Base-by-base conservation (phyloP, 2,888 invertebrate species). In the Pollenia angustigena region DNA sequence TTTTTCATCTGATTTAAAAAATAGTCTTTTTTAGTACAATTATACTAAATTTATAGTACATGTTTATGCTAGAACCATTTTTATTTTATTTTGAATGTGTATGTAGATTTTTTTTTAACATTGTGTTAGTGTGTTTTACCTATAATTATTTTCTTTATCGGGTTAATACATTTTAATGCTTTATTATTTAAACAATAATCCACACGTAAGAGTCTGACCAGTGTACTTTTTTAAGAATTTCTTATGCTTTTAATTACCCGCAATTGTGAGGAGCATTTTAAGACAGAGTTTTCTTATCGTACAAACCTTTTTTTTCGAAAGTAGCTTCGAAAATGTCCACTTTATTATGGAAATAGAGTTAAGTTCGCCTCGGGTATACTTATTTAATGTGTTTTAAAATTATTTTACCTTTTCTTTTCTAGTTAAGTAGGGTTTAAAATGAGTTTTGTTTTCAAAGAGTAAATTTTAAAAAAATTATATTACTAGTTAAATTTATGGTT, bases 91-190 rank as follows among this genome's bases (percentile, higher is more conserved):
- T 71, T 52, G 6, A 18, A 48, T 14, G 44, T 52, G 58, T 72
- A 66, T 46, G 44, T 46, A 18, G 40, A 16, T 14, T 40, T 58
- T 11, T 10, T 40, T 83, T 84, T 79, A 75, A 52, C 42, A 23
- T 62, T 42, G 18, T 78, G 72, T 85, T 88, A 82, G 86, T 88
- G 88, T 83, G 40, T 88, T 23, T 64, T 66, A 88, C 89, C 90
- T 79, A 82, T 71, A 40, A 12, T 12, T 56, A 62, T 85, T 85
- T 84, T 85, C 64, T 48, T 32, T 32, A 32, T 32, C 32, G 32
- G 32, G 6, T 32, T 32, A 32, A 32, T 32, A 32, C 32, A 32
- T 32, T 4, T 14, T 42, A 7, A 10, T 58, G 23, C 18, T 46
- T 80, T 54, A 14, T 72, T 62, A 48, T 48, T 64, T 16, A 42